phyloP scores from a whole-genome alignment of 1,140 invertebrate genomes.

The Danaus melanippus region DNA sequence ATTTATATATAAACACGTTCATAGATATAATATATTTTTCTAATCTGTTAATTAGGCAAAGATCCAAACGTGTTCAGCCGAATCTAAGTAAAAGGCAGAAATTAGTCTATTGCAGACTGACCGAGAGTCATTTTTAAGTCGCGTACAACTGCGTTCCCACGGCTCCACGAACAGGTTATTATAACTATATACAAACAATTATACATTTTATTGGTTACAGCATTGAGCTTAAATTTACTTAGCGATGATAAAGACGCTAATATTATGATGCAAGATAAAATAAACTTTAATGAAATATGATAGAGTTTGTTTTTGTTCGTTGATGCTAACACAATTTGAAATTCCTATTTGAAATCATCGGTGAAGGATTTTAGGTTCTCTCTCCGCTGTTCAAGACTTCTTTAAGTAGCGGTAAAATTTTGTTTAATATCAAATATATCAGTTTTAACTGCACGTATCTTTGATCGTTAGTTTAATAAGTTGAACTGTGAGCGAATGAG shows the following conservation, averaged over 20 bases:
- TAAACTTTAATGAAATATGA: conserved; percentile 28
- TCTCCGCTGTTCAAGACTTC: conserved; percentile 54
- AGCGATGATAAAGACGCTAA: conserved; percentile 27
- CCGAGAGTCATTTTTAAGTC: conserved; percentile 65
- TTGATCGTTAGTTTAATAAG: conserved; percentile 4
- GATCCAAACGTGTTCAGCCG: too few species aligned
- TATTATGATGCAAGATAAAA: conserved; percentile 31
- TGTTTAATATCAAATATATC: conserved; percentile 40
- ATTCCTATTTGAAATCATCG: conserved; percentile 63
- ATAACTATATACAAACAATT: conserved; percentile 31
- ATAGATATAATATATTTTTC: too few species aligned
- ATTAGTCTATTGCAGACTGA: conserved; percentile 68
- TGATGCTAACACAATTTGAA: conserved; percentile 60
- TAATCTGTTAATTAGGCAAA: too few species aligned
- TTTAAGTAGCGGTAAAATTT: conserved; percentile 63
- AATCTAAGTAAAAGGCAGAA: conserved; percentile 68
- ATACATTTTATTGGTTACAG: conserved; percentile 25
- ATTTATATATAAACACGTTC: too few species aligned
- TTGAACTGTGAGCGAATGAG: background rate
- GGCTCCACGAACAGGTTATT: conserved; percentile 68
- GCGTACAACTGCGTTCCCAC: conserved; percentile 68
- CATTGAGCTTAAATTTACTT: conserved; percentile 31
- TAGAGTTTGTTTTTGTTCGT: conserved; percentile 44
- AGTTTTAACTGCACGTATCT: conserved; percentile 6
- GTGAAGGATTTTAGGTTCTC: conserved; percentile 66